phyloP scores from a whole-genome alignment of 2,888 invertebrate genomes.

The Artemia sinica region DNA sequence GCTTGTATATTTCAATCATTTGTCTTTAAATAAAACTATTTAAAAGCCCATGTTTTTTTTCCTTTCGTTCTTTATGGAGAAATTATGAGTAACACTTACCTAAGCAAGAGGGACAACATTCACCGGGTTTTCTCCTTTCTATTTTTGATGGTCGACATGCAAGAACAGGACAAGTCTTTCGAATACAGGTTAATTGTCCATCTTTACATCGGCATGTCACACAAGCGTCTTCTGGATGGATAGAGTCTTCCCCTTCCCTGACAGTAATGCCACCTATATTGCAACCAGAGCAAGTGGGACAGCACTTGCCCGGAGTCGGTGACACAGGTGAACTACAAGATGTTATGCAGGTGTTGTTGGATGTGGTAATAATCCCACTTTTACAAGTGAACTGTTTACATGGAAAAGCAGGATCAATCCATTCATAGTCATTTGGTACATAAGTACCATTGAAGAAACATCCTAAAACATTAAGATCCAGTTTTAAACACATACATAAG shows the following conservation, averaged over 20 bases:
- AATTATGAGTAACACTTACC: not conserved
- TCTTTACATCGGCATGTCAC: not conserved
- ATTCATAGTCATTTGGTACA: not conserved
- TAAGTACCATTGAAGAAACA: conserved; percentile 1
- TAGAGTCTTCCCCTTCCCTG: not conserved
- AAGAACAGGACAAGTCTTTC: not conserved
- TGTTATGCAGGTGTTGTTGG: not conserved
- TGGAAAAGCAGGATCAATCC: not conserved
- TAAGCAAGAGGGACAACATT: not conserved
- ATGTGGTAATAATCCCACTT: conserved; percentile 1
- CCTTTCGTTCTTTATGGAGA: too few relatives aligned
- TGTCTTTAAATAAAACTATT: too few relatives aligned
- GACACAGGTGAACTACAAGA: not conserved
- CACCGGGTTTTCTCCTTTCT: not conserved
- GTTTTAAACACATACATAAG: too few relatives aligned
- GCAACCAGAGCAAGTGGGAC: not conserved
- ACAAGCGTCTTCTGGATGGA: not conserved
- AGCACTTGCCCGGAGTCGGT: not conserved
- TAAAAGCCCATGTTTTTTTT: too few relatives aligned
- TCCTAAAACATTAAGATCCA: not conserved
- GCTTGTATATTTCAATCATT: too few relatives aligned
- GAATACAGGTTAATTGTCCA: not conserved
- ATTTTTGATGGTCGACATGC: not conserved
- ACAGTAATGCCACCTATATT: not conserved
- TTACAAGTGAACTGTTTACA: not conserved